Percentiles rank a stretch among this genome's conserved stretches.
phyloP scores from a whole-genome alignment of 92 coral and sea anemone genomes.

The Porites rus region DNA sequence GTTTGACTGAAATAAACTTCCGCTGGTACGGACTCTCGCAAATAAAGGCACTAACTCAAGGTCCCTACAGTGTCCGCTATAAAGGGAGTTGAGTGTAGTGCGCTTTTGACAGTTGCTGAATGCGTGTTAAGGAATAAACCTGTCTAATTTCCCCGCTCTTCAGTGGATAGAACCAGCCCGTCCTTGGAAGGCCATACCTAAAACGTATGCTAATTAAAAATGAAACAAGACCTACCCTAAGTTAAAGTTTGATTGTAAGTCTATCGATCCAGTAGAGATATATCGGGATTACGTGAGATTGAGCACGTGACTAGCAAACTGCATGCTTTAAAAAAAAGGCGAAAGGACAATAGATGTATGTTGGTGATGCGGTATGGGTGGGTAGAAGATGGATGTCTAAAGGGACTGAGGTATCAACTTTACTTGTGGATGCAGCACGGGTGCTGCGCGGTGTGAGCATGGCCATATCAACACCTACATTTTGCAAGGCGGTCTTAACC shows the following conservation, averaged over 20 bases:
- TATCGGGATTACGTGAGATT: background rate
- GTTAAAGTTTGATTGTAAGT: conserved; percentile 31
- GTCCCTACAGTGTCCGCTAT: too few species aligned
- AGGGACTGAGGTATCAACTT: background rate
- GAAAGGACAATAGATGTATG: too few species aligned
- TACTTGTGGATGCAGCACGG: conserved; percentile 24
- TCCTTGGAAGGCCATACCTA: too few species aligned
- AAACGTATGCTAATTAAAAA: background rate
- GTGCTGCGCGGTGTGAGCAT: conserved; percentile 22
- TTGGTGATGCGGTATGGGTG: too few species aligned
- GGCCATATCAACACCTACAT: conserved; percentile 32
- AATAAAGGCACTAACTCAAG: too few species aligned
- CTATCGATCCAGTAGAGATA: conserved; percentile 17
- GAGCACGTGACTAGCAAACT: background rate
- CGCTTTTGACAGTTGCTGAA: too few species aligned
- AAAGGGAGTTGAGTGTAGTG: too few species aligned
- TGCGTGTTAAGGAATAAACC: too few species aligned
- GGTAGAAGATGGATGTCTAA: background rate
- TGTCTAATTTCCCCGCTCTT: too few species aligned
- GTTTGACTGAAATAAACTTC: too few species aligned
- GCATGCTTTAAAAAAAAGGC: background rate
- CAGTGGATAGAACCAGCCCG: too few species aligned
- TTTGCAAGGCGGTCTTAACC: conserved; percentile 27
- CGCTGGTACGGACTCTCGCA: too few species aligned
- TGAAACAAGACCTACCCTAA: conserved; percentile 35